These are phyloP conservation scores for Venustaconcha ellipsiformis DNA, from an alignment of 1,140 invertebrate species.

Conservation along the genomic window DNA sequence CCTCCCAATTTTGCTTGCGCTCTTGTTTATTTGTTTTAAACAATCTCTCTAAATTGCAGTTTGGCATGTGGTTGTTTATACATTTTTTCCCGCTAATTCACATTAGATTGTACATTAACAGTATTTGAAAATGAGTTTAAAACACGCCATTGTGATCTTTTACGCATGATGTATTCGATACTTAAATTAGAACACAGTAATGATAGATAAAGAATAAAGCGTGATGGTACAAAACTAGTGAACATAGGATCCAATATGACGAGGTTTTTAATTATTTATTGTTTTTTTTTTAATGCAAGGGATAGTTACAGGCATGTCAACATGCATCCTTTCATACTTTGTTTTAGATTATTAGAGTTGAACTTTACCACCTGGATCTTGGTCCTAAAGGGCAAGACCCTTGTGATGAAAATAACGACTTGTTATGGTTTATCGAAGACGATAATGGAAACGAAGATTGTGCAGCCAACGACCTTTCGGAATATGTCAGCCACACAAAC, in stretches of 20 bases:
- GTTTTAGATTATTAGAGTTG: slow-evolving; percentile 49
- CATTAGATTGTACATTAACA: too few relatives aligned
- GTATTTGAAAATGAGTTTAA: too few relatives aligned
- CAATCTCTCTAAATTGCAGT: too few relatives aligned
- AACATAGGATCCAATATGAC: background rate
- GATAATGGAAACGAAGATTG: slow-evolving; percentile 9
- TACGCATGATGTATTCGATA: background rate
- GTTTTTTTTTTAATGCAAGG: background rate
- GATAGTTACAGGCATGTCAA: too few relatives aligned
- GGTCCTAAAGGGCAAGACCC: slow-evolving; percentile 35
- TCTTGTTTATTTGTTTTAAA: too few relatives aligned
- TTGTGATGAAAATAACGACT: slow-evolving; percentile 42
- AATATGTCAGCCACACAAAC: slow-evolving; percentile 29
- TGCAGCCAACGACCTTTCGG: slow-evolving; percentile 7
- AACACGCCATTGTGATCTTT: background rate
- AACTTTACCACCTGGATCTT: slow-evolving; percentile 53
- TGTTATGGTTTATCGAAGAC: slow-evolving; percentile 16
- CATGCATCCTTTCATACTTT: background rate
- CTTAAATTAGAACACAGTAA: background rate
- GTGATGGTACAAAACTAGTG: background rate
- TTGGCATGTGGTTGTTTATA: too few relatives aligned
- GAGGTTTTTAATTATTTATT: background rate
- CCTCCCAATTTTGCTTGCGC: too few relatives aligned
- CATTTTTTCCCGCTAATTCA: too few relatives aligned
- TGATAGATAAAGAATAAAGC: background rate